Base-by-base conservation (phyloP, 2,113 vertebrate species). In the Pelecanus crispus region DNA sequence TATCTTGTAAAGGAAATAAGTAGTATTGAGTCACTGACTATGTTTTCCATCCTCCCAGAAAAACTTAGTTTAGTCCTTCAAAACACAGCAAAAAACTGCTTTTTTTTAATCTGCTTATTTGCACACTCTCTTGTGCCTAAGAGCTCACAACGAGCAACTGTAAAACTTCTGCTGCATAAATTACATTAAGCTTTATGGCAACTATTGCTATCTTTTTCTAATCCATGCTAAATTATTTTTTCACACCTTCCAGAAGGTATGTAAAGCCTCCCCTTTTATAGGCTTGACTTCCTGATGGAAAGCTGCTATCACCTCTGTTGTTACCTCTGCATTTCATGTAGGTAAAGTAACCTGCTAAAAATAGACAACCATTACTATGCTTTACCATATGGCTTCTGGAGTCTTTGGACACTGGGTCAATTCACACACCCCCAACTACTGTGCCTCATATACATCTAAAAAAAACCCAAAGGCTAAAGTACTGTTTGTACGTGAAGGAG, bases 391-490 rank as follows among this genome's bases (percentile, higher is more conserved):
- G 2, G 7, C 5, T 61, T 66, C 5, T n/a, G 1, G 16, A 61
- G 12, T 16, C 24, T 52, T 31, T 8, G 7, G 11, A 31, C 6
- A 20, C 1, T 9, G 0, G 0, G 8, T 16, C 3, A 15, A 28
- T 15, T 59, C 11, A 32, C 13, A 47, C 10, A 4, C 12, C 2
- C 7, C 7, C 11, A 45, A 24, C 26, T 8, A 1, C 21, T 14
- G 0, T 20, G 42, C 5, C 5, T 2, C 1, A 7, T 2, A 6
- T 0, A 2, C 0, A 15, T 29, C 58, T 17, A 9, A 6, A 68
- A 81, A 52, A 0, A 5, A 12, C 19, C 2, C 3, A 6, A 20
- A 47, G 5, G 3, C 2, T 22, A 4, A 55, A 68, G 3, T 3
- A 11, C 8, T 6, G 2, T 3, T 77, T 55, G 5, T 9, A 7